phyloP scores from a whole-genome alignment of 2,888 invertebrate species.

The Aleiodes testaceus region DNA sequence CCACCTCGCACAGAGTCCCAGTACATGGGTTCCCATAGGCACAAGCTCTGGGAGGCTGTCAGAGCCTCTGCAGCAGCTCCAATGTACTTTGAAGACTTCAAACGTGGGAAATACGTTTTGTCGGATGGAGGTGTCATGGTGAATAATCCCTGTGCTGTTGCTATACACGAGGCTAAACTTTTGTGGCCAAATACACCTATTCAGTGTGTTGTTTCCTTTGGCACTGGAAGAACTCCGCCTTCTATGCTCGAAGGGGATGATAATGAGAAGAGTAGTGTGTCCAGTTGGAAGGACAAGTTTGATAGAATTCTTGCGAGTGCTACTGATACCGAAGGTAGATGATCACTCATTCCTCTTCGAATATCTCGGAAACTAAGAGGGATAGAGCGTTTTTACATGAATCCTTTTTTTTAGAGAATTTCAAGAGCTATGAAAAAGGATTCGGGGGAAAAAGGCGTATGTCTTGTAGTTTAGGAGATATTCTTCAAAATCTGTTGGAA shows the following conservation, averaged over 20 bases:
- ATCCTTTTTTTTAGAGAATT: too few species aligned
- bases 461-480: too few species aligned
- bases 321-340: conserved; percentile 87
- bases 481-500: too few species aligned
- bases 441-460: too few species aligned
- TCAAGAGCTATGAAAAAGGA: too few species aligned
- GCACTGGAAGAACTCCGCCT: conserved; percentile 80
- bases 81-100: conserved; percentile 90
- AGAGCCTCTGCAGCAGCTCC: conserved; percentile 94
- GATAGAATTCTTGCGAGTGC: conserved; percentile 88
- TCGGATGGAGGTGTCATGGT: conserved; percentile 83
- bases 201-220: conserved; percentile 87
- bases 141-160: conserved; percentile 92
- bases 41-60: conserved; percentile 87
- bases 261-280: conserved; percentile 68
- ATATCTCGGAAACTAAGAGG: too few species aligned
- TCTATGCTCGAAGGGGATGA: conserved; percentile 55
- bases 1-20: conserved; percentile 81
- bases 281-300: conserved; percentile 86
- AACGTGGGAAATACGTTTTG: conserved; percentile 79
- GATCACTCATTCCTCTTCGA: too few species aligned
- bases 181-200: conserved; percentile 85
- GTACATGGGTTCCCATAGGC: conserved; percentile 82
- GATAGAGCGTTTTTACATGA: too few species aligned
- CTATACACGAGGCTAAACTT: conserved; percentile 88